Conservation (phyloP, 2,888 invertebrate genomes). For the Diadegma fenestrale region DNA sequence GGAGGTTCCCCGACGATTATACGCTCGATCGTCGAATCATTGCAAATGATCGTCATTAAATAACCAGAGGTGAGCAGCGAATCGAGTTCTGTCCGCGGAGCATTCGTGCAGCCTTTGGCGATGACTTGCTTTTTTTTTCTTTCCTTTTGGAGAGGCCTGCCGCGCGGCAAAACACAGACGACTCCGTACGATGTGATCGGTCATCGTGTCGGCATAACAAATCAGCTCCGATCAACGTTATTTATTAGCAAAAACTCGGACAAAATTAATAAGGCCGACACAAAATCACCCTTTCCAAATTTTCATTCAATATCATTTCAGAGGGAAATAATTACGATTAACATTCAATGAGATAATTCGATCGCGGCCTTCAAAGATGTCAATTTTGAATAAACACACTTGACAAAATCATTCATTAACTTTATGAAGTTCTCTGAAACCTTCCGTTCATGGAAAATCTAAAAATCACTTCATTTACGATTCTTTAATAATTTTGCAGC, state of each 20-base stretch:
- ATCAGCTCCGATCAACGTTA: slow-evolving; percentile 59
- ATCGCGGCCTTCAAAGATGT: background rate
- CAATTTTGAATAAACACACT: background rate
- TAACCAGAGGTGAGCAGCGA: slow-evolving; percentile 37
- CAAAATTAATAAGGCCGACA: slow-evolving; percentile 27
- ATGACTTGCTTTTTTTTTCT: slow-evolving; percentile 44
- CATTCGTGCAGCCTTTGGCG: slow-evolving; percentile 26
- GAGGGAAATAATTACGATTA: background rate
- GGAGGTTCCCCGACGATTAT: slow-evolving; percentile 49
- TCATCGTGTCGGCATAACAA: slow-evolving; percentile 52
- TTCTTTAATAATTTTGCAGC: too few species aligned
- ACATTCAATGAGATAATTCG: background rate
- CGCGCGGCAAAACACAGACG: slow-evolving; percentile 5
- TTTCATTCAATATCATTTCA: background rate
- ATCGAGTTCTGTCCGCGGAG: background rate
- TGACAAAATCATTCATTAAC: background rate
- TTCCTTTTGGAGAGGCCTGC: slow-evolving; percentile 24
- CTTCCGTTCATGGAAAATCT: background rate
- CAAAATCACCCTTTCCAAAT: background rate
- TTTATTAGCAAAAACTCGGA: slow-evolving; percentile 46
- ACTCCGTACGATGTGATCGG: slow-evolving; percentile 30
- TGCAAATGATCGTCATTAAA: slow-evolving; percentile 68
- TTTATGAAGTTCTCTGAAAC: background rate
- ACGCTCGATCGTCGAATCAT: slow-evolving; percentile 65
- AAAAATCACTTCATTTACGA: too few species aligned